Evolutionary conservation across 2,797 vertebrate genomes (phyloP).

Genomic region (Apogon talboti): DNA sequence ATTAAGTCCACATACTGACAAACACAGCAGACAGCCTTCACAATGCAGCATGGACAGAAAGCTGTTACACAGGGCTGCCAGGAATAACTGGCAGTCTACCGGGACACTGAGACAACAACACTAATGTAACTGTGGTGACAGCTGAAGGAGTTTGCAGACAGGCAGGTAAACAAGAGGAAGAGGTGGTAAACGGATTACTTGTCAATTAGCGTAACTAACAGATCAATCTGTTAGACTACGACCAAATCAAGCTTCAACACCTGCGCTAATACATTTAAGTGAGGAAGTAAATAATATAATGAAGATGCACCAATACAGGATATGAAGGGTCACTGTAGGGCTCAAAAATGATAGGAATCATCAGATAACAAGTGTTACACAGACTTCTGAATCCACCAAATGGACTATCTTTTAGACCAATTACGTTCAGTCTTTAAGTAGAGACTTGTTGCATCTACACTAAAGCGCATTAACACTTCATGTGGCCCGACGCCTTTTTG

Average conservation of each 20-base stretch:
- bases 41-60: conserved; percentile 48
- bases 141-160: conserved; percentile 23
- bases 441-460: neutral
- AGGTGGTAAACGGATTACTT: conserved; percentile 9
- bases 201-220: conserved; percentile 4
- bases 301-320: neutral
- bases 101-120: conserved; percentile 26
- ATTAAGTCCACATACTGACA: conserved; percentile 66
- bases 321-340: neutral
- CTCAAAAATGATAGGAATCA: neutral
- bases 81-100: conserved; percentile 29
- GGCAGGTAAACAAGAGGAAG: conserved; percentile 38
- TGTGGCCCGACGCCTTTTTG: neutral
- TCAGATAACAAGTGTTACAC: neutral
- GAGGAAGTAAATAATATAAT: neutral
- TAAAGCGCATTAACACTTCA: neutral
- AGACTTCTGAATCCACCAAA: neutral
- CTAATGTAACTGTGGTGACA: conserved; percentile 52
- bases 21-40: conserved; percentile 54
- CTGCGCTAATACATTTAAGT: neutral
- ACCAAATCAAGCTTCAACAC: neutral
- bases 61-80: conserved; percentile 41
- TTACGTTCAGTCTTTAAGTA: neutral
- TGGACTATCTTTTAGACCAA: neutral
- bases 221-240: neutral